Conservation (phyloP, 2,888 invertebrate genomes). For the Pollenia amentaria region DNA sequence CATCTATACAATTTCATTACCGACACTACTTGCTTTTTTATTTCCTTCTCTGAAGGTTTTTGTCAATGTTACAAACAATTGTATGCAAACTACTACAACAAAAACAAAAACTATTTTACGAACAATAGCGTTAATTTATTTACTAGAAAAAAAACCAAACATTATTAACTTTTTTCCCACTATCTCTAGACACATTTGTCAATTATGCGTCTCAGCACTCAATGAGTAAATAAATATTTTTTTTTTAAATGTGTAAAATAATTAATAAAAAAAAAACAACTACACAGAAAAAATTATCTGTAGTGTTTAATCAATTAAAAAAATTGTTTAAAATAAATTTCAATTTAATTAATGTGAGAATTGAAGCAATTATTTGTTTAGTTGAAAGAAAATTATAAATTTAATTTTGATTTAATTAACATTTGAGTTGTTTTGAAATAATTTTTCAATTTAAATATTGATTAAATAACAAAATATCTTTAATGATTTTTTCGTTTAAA, state of each 20-base stretch:
- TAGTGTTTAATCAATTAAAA: too few relatives aligned
- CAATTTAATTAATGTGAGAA: too few relatives aligned
- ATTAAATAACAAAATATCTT: too few relatives aligned
- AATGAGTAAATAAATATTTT: conserved; percentile 65
- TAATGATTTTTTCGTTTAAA: too few relatives aligned
- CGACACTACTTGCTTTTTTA: not conserved
- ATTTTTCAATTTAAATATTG: too few relatives aligned
- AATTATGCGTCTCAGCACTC: conserved; percentile 51
- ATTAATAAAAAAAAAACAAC: not conserved
- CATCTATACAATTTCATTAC: conserved; percentile 15
- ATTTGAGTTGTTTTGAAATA: too few relatives aligned
- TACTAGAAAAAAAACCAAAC: not conserved
- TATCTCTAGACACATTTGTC: conserved; percentile 45
- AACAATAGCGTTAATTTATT: conserved; percentile 48
- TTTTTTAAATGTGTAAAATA: not conserved
- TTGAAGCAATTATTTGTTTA: too few relatives aligned
- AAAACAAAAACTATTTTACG: not conserved
- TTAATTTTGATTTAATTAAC: too few relatives aligned
- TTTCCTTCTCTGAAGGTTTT: conserved; percentile 46
- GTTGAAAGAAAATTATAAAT: too few relatives aligned
- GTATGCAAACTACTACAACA: conserved; percentile 57
- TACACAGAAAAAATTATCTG: not conserved
- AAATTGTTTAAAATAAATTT: too few relatives aligned
- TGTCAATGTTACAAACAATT: conserved; percentile 58
- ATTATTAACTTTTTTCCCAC: conserved; percentile 34